Conservation (phyloP, 2,113 vertebrate species). For the Sitta europaea region DNA sequence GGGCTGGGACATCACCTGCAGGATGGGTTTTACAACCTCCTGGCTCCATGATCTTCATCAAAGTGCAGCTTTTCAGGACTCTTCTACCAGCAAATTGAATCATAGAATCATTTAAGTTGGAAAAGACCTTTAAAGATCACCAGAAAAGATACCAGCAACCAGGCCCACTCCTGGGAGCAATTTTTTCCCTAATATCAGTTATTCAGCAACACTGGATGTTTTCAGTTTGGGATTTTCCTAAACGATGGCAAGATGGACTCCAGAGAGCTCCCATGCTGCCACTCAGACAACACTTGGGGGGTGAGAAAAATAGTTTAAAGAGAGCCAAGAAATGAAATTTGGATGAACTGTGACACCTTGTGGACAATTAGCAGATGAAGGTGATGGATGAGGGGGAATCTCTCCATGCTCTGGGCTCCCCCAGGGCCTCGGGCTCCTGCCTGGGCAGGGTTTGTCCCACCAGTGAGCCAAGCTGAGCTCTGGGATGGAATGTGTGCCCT, state of each 20-base stretch:
- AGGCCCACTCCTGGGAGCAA: neutral
- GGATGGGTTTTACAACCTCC: neutral
- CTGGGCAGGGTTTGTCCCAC: neutral
- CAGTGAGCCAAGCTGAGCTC: neutral
- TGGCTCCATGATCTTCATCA: neutral
- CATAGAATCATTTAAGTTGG: neutral
- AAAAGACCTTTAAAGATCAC: neutral
- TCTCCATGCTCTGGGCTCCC: neutral
- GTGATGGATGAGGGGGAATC: neutral
- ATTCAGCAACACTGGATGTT: neutral
- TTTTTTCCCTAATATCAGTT: neutral
- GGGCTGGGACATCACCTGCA: neutral
- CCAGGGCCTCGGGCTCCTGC: neutral
- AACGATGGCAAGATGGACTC: neutral
- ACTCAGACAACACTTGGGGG: neutral
- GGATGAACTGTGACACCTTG: constrained; percentile 59
- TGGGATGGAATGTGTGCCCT: neutral
- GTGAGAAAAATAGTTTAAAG: neutral
- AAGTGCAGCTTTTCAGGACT: neutral
- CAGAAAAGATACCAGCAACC: neutral
- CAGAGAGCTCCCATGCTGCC: neutral
- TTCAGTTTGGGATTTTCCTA: neutral
- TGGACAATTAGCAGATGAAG: constrained; percentile 39
- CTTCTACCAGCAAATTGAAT: neutral
- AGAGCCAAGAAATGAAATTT: neutral